These are phyloP conservation scores for Cyclina sinensis DNA, from an alignment of 1,140 invertebrate species.

Conservation along the genomic window DNA sequence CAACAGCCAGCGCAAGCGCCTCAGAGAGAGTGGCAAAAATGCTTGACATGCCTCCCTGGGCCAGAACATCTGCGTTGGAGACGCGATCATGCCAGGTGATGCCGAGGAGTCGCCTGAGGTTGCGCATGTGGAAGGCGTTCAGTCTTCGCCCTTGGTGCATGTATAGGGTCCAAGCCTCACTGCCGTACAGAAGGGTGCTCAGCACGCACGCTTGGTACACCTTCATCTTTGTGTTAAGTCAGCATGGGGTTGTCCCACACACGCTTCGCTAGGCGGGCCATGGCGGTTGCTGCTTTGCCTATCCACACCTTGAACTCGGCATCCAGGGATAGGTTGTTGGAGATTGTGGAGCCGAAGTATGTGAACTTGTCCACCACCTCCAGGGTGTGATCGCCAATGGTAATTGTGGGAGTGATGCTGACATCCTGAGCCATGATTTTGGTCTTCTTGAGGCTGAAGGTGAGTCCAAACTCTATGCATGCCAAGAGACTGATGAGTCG, in stretches of 20 bases:
- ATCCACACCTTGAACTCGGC: constrained; percentile 15
- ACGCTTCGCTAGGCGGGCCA: not conserved
- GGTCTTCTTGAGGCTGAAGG: too few relatives aligned
- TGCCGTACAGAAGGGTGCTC: constrained; percentile 53
- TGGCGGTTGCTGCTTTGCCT: not conserved
- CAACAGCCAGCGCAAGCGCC: not conserved
- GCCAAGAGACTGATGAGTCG: not conserved
- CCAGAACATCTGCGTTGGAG: constrained; percentile 49
- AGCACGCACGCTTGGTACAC: constrained; percentile 48
- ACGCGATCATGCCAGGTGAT: constrained; percentile 55
- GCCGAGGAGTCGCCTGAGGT: constrained; percentile 35
- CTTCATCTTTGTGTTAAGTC: constrained; percentile 46
- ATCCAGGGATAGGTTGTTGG: not conserved
- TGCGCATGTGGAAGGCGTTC: constrained; percentile 61
- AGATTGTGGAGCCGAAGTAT: not conserved
- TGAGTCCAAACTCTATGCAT: constrained; percentile 23
- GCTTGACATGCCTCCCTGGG: not conserved
- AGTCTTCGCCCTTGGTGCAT: constrained; percentile 51
- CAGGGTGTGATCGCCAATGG: not conserved
- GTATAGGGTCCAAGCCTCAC: constrained; percentile 66
- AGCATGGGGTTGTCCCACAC: constrained; percentile 16
- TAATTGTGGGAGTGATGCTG: not conserved
- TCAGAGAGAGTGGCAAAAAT: not conserved
- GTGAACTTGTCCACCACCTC: constrained; percentile 6
- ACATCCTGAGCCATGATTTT: constrained; percentile 32